Evolutionary conservation across 2,113 vertebrate species (phyloP).

Genomic region (Percina caprodes): DNA sequence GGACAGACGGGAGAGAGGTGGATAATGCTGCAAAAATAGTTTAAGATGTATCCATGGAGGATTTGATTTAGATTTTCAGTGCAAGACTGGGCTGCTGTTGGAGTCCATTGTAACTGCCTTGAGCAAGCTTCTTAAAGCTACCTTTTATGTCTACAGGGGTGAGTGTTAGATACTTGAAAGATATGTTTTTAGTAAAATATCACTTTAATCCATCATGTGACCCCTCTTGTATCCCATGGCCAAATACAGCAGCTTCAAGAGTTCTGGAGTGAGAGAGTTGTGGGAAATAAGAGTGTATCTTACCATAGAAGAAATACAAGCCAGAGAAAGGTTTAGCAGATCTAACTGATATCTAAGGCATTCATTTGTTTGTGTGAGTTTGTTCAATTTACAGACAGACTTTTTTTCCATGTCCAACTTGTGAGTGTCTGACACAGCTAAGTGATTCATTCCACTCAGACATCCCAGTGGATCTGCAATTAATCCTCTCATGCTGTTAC

Average conservation of each 20-base stretch:
- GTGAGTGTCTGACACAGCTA: neutral
- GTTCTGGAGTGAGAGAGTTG: slow-evolving; percentile 4
- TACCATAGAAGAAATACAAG: neutral
- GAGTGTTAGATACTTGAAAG: neutral
- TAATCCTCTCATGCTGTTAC: slow-evolving; percentile 49
- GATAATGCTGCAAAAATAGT: neutral
- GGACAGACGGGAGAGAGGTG: neutral
- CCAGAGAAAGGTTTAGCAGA: neutral
- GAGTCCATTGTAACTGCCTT: neutral
- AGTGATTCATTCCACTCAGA: slow-evolving; percentile 7
- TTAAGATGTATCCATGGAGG: neutral
- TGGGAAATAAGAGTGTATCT: slow-evolving; percentile 10
- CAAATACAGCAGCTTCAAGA: slow-evolving; percentile 16
- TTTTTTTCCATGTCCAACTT: slow-evolving; percentile 1
- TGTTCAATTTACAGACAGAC: neutral
- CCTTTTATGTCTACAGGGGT: slow-evolving; percentile 11
- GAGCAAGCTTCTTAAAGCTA: slow-evolving; percentile 17
- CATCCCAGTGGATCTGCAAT: slow-evolving; percentile 29
- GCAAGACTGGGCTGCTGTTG: neutral
- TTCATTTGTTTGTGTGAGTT: neutral
- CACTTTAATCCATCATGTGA: neutral
- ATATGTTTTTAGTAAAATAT: slow-evolving; percentile 12
- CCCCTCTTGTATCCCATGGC: neutral
- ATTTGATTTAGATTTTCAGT: neutral
- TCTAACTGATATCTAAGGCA: neutral